Percentiles rank a stretch among this genome's conserved stretches.
Conservation (phyloP, 2,113 vertebrate genomes). For the Coryphaenoides rupestris region DNA sequence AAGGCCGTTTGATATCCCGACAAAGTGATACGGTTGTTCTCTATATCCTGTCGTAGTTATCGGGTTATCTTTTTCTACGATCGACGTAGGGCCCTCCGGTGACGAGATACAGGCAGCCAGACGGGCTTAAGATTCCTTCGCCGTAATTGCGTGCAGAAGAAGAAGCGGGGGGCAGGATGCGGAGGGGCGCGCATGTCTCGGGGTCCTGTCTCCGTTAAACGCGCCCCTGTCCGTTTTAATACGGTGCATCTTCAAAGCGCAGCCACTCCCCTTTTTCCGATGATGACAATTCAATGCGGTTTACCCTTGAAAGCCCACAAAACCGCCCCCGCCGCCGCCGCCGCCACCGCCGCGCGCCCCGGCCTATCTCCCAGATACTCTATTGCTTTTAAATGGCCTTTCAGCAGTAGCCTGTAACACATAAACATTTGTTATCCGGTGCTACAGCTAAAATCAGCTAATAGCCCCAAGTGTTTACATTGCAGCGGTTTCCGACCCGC, state of each 20-base stretch:
- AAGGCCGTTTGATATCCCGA: too few relatives aligned
- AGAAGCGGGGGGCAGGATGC: slow-evolving; percentile 38
- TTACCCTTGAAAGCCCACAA: slow-evolving; percentile 43
- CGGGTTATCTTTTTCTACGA: slow-evolving; percentile 62
- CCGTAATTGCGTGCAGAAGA: slow-evolving; percentile 54
- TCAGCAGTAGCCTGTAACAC: slow-evolving; percentile 63
- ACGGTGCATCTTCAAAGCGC: slow-evolving; percentile 56
- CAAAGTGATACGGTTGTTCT: too few relatives aligned
- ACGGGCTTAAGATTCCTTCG: slow-evolving; percentile 34
- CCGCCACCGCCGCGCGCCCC: slow-evolving; percentile 45
- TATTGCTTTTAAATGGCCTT: slow-evolving; percentile 62
- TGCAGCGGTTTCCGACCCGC: slow-evolving; percentile 62
- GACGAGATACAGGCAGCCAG: slow-evolving; percentile 50
- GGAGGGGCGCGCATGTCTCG: slow-evolving; percentile 42
- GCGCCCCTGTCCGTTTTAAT: slow-evolving; percentile 53
- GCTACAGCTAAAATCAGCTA: slow-evolving; percentile 66
- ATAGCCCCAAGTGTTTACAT: slow-evolving; percentile 73
- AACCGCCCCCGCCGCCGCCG: too few relatives aligned
- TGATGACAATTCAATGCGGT: slow-evolving; percentile 45
- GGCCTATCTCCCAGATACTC: slow-evolving; percentile 54
- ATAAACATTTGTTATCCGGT: slow-evolving; percentile 70
- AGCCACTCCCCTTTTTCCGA: slow-evolving; percentile 40
- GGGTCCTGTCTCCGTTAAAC: slow-evolving; percentile 43
- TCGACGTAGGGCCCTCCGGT: slow-evolving; percentile 64
- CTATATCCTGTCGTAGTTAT: too few relatives aligned